These are phyloP conservation scores for Bursaphelenchus okinawaensis DNA, from an alignment of 2,888 invertebrate species.

Conservation along the genomic window DNA sequence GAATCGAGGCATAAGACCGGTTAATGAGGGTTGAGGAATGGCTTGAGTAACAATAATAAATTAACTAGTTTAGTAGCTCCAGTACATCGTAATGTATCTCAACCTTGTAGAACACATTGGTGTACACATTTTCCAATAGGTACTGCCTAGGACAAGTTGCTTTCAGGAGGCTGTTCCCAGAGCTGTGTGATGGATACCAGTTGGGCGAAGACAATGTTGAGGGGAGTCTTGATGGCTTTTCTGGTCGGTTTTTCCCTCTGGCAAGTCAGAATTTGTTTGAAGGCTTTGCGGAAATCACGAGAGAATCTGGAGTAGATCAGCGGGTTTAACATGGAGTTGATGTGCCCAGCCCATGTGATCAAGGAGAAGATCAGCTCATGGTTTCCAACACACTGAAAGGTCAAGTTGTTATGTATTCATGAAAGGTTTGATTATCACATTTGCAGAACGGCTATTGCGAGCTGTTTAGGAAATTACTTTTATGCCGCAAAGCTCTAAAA, in stretches of 20 bases:
- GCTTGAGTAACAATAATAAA: not conserved
- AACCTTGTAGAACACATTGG: not conserved
- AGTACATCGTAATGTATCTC: not conserved
- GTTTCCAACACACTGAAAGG: constrained; percentile 45
- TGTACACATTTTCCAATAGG: not conserved
- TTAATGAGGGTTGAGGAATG: not conserved
- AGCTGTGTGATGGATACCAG: constrained; percentile 48
- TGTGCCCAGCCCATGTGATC: constrained; percentile 57
- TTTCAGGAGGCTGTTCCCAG: not conserved
- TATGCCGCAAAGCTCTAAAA: too few species aligned
- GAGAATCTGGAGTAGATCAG: constrained; percentile 54
- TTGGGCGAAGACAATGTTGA: constrained; percentile 54
- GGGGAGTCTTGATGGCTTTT: constrained; percentile 52
- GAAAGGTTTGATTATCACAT: too few species aligned
- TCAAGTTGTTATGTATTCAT: not conserved
- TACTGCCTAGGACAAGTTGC: not conserved
- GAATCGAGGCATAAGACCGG: not conserved
- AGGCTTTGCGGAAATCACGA: constrained; percentile 54
- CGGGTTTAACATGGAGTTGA: constrained; percentile 57
- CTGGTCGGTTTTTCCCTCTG: constrained; percentile 49
- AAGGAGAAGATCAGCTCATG: constrained; percentile 51
- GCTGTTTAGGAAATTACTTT: too few species aligned
- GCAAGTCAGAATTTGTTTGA: constrained; percentile 55
- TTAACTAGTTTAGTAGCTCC: not conserved
- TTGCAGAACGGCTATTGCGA: too few species aligned